phyloP scores from a whole-genome alignment of 2,113 vertebrate species.

The Hippocampus barbouri region DNA sequence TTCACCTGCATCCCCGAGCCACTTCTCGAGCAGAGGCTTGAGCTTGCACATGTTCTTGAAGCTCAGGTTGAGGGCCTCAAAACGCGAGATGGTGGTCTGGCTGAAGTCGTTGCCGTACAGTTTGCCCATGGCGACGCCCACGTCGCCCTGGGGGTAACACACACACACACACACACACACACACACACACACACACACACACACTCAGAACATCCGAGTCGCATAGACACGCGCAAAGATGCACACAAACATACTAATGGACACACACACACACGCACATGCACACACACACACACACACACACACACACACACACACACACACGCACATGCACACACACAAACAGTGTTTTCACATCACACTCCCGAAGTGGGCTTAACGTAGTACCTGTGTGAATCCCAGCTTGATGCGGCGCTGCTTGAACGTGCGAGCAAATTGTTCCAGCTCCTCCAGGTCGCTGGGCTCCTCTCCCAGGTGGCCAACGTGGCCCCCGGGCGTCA shows the following conservation, averaged over 20 bases:
- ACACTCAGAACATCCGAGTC: background rate
- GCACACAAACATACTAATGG: too few relatives aligned
- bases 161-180: background rate
- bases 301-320: background rate
- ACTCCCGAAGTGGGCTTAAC: background rate
- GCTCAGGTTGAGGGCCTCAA: conserved; percentile 89
- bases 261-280: background rate
- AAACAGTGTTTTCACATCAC: background rate
- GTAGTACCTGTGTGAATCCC: conserved; percentile 86
- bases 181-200: background rate
- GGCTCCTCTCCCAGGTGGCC: conserved; percentile 77
- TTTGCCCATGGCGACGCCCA: conserved; percentile 91
- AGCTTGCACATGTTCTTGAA: conserved; percentile 97
- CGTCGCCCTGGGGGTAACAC: conserved; percentile 76
- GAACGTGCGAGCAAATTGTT: conserved; percentile 90
- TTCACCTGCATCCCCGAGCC: conserved; percentile 86
- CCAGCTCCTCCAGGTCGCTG: conserved; percentile 89
- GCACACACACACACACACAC: background rate
- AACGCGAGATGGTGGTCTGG: conserved; percentile 91
- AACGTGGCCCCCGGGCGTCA: conserved; percentile 63
- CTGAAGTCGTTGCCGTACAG: conserved; percentile 91
- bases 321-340: background rate
- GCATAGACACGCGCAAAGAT: background rate
- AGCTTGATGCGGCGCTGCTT: conserved; percentile 90
- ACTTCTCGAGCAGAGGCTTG: conserved; percentile 89